Conservation (phyloP, 2,888 invertebrate genomes). For the Hipparchia semele region DNA sequence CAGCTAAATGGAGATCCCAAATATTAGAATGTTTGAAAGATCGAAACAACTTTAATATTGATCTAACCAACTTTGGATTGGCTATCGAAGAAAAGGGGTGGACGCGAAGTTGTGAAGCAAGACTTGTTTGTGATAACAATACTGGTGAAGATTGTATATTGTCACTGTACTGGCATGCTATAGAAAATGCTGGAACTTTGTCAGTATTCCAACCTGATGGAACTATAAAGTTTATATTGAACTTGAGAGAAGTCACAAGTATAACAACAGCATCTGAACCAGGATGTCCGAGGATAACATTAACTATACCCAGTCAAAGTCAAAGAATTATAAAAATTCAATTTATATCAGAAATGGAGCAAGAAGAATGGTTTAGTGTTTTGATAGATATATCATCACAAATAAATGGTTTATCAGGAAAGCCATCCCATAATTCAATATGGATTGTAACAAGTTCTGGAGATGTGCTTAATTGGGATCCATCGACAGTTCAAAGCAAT, state of each 20-base stretch:
- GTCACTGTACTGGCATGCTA: slow-evolving; percentile 92
- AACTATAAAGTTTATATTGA: slow-evolving; percentile 88
- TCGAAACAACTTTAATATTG: slow-evolving; percentile 78
- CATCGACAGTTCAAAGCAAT: slow-evolving; percentile 83
- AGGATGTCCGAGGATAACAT: slow-evolving; percentile 88
- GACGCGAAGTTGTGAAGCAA: slow-evolving; percentile 92
- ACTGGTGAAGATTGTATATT: slow-evolving; percentile 89
- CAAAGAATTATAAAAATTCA: slow-evolving; percentile 87
- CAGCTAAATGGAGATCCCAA: slow-evolving; percentile 89
- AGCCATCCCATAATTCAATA: slow-evolving; percentile 87
- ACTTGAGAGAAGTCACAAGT: slow-evolving; percentile 89
- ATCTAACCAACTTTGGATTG: slow-evolving; percentile 86
- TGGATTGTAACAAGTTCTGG: slow-evolving; percentile 92
- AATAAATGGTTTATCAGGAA: slow-evolving; percentile 87
- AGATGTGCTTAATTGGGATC: slow-evolving; percentile 92
- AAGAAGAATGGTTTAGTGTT: slow-evolving; percentile 95
- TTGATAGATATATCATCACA: slow-evolving; percentile 90
- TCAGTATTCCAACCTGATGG: slow-evolving; percentile 91
- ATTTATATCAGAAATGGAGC: slow-evolving; percentile 91
- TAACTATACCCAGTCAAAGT: slow-evolving; percentile 87
- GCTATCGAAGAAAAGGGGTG: slow-evolving; percentile 94
- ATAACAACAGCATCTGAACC: slow-evolving; percentile 91
- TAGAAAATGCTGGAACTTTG: slow-evolving; percentile 88
- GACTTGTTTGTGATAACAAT: slow-evolving; percentile 83
- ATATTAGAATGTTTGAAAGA: slow-evolving; percentile 87